These are phyloP conservation scores for rabbit (Oryctolagus cuniculus) DNA, from an alignment of 2,113 vertebrate genomes.

Conservation along the genomic window mOryCun1.1 NC_091432.1:50804001-50804500, in stretches of 20 bases:
- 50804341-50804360: not conserved
- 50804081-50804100: not conserved
- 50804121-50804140: not conserved
- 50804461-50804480: not conserved
- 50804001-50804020: not conserved
- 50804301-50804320: not conserved
- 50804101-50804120: not conserved
- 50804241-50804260: not conserved
- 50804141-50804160: not conserved
- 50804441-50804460: not conserved
- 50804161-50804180: not conserved
- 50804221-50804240: not conserved
- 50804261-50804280: not conserved
- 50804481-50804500: not conserved
- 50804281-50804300: slow-evolving; percentile 4
- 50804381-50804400: not conserved
- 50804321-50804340: not conserved
- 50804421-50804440: not conserved
- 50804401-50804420: not conserved
- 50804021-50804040: not conserved
- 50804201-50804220: not conserved
- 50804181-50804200: not conserved
- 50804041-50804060: not conserved
- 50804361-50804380: slow-evolving; percentile 23
- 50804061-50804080: not conserved